Evolutionary conservation across 2,888 invertebrate species (phyloP).

Genomic region (Amiota minor): DNA sequence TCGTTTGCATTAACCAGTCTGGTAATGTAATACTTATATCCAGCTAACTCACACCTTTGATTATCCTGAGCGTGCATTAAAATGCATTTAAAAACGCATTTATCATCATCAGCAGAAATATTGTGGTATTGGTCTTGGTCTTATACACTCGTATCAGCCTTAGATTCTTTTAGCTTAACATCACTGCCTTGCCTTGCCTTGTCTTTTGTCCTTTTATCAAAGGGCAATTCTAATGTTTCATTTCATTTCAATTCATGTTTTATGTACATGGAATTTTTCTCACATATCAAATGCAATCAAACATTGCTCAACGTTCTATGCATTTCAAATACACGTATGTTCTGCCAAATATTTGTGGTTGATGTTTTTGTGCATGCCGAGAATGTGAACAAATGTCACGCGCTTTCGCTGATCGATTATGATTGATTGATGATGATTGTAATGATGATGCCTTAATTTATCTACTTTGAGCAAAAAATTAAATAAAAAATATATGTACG

Average conservation of each 20-base stretch:
- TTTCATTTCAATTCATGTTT: constrained; percentile 27
- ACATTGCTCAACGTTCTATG: constrained; percentile 19
- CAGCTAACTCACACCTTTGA: constrained; percentile 8
- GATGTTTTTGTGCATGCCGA: constrained; percentile 27
- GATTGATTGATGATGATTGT: constrained; percentile 66
- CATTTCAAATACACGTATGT: background rate
- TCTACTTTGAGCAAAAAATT: constrained; percentile 20
- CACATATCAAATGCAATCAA: constrained; percentile 30
- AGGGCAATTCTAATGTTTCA: background rate
- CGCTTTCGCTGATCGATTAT: constrained; percentile 66
- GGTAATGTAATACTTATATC: constrained; percentile 30
- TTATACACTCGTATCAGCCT: background rate
- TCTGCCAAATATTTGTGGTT: constrained; percentile 29
- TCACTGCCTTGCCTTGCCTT: background rate
- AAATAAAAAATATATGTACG: constrained; percentile 11
- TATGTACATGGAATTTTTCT: constrained; percentile 27
- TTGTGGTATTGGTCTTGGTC: background rate
- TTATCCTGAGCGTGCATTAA: constrained; percentile 48
- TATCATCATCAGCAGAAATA: constrained; percentile 44
- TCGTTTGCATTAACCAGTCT: background rate
- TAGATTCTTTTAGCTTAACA: background rate
- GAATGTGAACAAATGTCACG: constrained; percentile 42
- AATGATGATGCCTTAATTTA: background rate
- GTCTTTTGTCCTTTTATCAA: background rate
- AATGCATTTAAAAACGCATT: constrained; percentile 67